These are phyloP conservation scores for Opisthograptis luteolata DNA, from an alignment of 2,888 invertebrate species.

Conservation along the genomic window DNA sequence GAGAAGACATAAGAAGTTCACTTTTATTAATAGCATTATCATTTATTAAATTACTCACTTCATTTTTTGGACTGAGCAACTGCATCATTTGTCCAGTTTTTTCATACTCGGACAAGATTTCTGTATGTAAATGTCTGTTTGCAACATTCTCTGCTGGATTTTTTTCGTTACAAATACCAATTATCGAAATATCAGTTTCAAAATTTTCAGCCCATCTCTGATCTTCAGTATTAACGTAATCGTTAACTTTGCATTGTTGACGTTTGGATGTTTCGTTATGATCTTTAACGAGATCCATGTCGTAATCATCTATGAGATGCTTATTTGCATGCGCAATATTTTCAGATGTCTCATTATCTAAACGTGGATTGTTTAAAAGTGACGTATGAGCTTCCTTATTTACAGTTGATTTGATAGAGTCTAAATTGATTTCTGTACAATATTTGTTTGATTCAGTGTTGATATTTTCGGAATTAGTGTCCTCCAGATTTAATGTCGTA, in stretches of 20 bases:
- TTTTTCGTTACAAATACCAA: background rate
- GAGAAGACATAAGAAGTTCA: background rate
- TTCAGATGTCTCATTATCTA: background rate
- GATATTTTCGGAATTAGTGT: background rate
- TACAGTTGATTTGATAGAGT: background rate
- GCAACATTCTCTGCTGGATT: background rate
- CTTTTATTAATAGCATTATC: background rate
- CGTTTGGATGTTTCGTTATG: background rate
- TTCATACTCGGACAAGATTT: background rate
- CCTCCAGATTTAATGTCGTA: background rate
- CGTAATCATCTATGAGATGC: background rate
- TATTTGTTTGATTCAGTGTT: background rate
- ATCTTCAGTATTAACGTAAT: background rate
- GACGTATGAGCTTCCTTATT: background rate
- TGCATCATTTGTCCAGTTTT: conserved; percentile 1
- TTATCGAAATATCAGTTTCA: background rate
- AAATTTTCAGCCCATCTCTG: background rate
- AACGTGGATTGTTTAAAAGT: background rate
- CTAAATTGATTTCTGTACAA: background rate
- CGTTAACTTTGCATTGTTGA: background rate
- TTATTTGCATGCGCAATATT: background rate
- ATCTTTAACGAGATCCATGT: background rate
- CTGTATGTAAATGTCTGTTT: background rate
- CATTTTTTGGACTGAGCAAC: conserved; percentile 1
- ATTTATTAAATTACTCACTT: background rate